Evolutionary conservation across 2,113 vertebrate species (phyloP), one percentile per base, ranked within the genome.

Genomic region (Corythoichthys haematopterus): DNA sequence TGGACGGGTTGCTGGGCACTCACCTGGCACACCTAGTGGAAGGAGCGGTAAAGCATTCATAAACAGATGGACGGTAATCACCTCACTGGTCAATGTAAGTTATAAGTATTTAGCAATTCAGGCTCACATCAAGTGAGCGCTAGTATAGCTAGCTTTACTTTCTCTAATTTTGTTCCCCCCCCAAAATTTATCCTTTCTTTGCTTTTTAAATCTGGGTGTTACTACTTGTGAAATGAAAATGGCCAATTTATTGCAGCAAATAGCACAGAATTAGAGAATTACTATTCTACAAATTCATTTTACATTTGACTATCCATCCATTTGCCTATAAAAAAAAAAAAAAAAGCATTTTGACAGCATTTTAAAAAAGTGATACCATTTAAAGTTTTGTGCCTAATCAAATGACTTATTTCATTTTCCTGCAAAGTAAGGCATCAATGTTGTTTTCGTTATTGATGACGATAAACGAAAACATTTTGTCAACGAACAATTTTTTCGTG

Each of bases 1-100:
- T 99, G 97, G 72, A 98, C 95, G 0, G 96, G 97, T 88, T 98
- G 97, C 90, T 99, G 97, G 43, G 96, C 97, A 0, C 96, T 98
- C 80, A 98, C 95, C 87, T 98, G 96, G 77, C 95, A 98, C 68
- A 98, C 96, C 97, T 99, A 46, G 35, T 45, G 16, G n/a, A 43
- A 14, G 2, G 20, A 66, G 6, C 13, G 37, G 40, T 8, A 1
- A 66, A 1, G n/a, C 6, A 12, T 47, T n/a, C 53, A 1, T 11
- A 43, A 43, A 8, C 59, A 59, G 14, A 65, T 1, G 7, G 33
- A 56, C 3, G 53, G 10, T 43, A 43, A 43, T 43, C 40, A 43
- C 40, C 40, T 5, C 6, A 8, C 40, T 43, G 40, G 40, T 43
- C 40, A 43, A 8, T 43, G 3, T 1, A 43, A 43, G 40, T 43